These are phyloP conservation scores for Digitonthophagus gazella DNA, from an alignment of 2,888 invertebrate genomes.

Conservation along the genomic window DNA sequence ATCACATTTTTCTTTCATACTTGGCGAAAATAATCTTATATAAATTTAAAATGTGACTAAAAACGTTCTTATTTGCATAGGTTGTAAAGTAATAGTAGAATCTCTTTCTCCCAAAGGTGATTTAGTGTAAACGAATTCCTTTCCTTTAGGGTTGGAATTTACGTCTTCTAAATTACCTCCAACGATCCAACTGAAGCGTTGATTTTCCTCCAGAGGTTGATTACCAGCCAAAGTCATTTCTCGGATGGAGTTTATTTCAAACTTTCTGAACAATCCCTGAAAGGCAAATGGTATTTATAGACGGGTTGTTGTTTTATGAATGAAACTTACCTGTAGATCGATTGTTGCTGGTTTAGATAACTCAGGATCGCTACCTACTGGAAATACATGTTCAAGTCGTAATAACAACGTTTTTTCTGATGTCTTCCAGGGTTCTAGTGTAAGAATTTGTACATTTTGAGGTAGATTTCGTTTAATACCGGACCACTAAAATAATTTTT, in stretches of 20 bases:
- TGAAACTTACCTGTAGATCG: constrained; percentile 52
- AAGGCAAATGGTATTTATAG: too few relatives aligned
- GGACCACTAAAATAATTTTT: constrained; percentile 48
- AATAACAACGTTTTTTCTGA: constrained; percentile 57
- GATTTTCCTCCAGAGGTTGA: constrained; percentile 57
- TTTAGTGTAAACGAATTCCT: constrained; percentile 13
- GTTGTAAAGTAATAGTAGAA: constrained; percentile 56
- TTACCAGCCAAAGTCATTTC: constrained; percentile 53
- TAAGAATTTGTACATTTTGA: constrained; percentile 68
- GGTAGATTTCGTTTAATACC: constrained; percentile 59
- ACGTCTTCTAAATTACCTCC: constrained; percentile 20
- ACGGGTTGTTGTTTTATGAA: neutral
- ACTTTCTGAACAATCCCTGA: constrained; percentile 48
- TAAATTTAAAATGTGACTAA: constrained; percentile 44
- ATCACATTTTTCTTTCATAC: too few relatives aligned
- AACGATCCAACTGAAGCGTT: constrained; percentile 56
- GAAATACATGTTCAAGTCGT: constrained; percentile 73
- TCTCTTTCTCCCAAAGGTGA: constrained; percentile 17
- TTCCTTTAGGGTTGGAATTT: neutral
- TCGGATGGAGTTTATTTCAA: constrained; percentile 43
- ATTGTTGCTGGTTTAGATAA: constrained; percentile 56
- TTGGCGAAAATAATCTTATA: too few relatives aligned
- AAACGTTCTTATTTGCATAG: constrained; percentile 76
- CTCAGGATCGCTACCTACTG: constrained; percentile 58
- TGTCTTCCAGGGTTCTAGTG: constrained; percentile 70